Evolutionary conservation across 2,113 vertebrate genomes (phyloP).

Genomic region (Falcunculus frontatus): DNA sequence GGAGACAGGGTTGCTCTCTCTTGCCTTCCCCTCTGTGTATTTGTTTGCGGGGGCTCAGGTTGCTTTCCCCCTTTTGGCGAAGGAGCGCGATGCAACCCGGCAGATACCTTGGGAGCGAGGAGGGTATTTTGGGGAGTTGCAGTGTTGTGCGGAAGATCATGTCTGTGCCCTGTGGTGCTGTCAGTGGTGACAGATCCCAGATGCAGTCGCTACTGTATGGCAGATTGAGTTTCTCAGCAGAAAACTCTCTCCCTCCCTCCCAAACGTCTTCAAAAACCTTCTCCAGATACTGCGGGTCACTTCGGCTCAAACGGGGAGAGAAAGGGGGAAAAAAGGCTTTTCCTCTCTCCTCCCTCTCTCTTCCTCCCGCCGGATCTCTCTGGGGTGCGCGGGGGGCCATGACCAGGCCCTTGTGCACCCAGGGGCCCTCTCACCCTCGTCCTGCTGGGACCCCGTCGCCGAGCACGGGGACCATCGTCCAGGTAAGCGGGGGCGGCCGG

Average conservation of each 20-base stretch:
- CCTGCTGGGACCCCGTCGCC: not conserved
- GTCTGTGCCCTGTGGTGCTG: constrained; percentile 83
- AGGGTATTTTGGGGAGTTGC: constrained; percentile 74
- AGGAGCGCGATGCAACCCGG: not conserved
- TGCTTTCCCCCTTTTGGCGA: constrained; percentile 20
- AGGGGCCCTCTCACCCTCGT: not conserved
- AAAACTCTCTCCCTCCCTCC: constrained; percentile 74
- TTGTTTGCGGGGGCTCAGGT: not conserved
- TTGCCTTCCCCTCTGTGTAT: not conserved
- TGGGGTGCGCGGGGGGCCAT: not conserved
- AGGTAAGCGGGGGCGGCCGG: not conserved
- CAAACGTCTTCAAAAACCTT: constrained; percentile 81
- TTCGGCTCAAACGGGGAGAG: constrained; percentile 62
- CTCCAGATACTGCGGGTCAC: constrained; percentile 73
- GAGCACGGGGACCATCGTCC: not conserved
- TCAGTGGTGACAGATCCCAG: constrained; percentile 89
- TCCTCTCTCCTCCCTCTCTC: not conserved
- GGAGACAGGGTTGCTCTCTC: not conserved
- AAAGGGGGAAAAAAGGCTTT: not conserved
- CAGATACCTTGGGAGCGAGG: constrained; percentile 66
- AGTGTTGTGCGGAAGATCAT: constrained; percentile 77
- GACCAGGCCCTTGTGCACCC: not conserved
- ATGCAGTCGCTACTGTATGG: constrained; percentile 88
- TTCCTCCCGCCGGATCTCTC: not conserved
- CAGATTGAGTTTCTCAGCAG: constrained; percentile 88